Conservation (phyloP, 2,797 vertebrate genomes). For the Falco cherrug region DNA sequence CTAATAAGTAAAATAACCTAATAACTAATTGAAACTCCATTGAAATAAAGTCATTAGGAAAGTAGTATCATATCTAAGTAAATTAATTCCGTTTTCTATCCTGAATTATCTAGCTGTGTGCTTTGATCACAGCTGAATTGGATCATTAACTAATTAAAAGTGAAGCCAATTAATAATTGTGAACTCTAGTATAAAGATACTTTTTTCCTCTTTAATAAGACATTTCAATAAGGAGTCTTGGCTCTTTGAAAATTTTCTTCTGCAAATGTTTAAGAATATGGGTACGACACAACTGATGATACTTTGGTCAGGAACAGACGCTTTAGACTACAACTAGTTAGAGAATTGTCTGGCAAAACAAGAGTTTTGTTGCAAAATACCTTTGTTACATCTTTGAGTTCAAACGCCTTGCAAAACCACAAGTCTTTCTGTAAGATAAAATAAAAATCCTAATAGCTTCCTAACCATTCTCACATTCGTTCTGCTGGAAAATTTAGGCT, state of each 20-base stretch:
- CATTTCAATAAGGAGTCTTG: neutral
- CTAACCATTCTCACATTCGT: accelerated
- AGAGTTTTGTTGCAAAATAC: neutral
- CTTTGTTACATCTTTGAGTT: neutral
- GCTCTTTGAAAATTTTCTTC: neutral
- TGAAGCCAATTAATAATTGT: constrained; percentile 58
- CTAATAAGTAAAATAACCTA: constrained; percentile 68
- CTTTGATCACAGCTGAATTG: constrained; percentile 72
- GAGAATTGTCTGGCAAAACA: neutral
- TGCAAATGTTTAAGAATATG: neutral
- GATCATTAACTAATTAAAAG: constrained; percentile 70
- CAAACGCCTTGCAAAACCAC: neutral
- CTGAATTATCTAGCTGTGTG: constrained; percentile 64
- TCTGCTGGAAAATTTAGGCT: neutral
- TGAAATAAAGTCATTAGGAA: constrained; percentile 70
- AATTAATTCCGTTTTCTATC: constrained; percentile 64
- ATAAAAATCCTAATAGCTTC: neutral
- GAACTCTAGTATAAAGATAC: neutral
- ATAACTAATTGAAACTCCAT: constrained; percentile 62
- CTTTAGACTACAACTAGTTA: neutral
- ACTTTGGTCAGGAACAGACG: neutral
- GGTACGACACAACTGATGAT: neutral
- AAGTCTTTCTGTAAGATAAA: neutral
- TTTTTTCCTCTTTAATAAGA: neutral
- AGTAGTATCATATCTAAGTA: constrained; percentile 62